phyloP scores from a whole-genome alignment of 2,888 invertebrate genomes.

The Tanytarsus gracilentus region DNA sequence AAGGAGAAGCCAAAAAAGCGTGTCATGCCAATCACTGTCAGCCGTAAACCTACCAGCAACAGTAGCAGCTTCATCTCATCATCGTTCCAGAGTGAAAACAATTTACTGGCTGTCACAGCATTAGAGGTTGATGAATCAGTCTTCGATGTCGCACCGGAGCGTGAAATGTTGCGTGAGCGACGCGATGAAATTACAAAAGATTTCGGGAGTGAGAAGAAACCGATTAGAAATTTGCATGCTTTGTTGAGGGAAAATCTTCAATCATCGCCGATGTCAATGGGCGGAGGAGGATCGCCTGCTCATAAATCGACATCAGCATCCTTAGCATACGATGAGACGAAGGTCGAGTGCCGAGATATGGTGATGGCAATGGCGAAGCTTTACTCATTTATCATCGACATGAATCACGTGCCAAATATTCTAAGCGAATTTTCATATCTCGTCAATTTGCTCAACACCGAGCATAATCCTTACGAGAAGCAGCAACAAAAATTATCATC shows the following conservation, averaged over 20 bases:
- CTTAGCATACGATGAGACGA: constrained; percentile 33
- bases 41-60: constrained; percentile 34
- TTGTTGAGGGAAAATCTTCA: constrained; percentile 7
- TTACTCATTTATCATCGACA: constrained; percentile 39
- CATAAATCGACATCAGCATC: neutral
- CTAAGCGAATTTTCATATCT: constrained; percentile 39
- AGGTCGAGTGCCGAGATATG: constrained; percentile 32
- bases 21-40: constrained; percentile 38
- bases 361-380: constrained; percentile 37
- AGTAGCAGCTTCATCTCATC: constrained; percentile 36
- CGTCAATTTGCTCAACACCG: constrained; percentile 37
- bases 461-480: constrained; percentile 19
- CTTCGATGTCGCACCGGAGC: constrained; percentile 35
- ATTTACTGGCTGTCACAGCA: constrained; percentile 37
- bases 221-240: constrained; percentile 21
- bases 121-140: constrained; percentile 35
- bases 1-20: constrained; percentile 37
- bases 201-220: constrained; percentile 33
- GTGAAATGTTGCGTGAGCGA: constrained; percentile 36
- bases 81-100: constrained; percentile 41
- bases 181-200: constrained; percentile 37
- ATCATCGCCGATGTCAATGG: neutral
- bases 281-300: neutral
- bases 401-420: constrained; percentile 40
- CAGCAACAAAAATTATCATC: neutral